phyloP scores from a whole-genome alignment of 2,113 vertebrate species.

The Peromyscus polionotus region DNA sequence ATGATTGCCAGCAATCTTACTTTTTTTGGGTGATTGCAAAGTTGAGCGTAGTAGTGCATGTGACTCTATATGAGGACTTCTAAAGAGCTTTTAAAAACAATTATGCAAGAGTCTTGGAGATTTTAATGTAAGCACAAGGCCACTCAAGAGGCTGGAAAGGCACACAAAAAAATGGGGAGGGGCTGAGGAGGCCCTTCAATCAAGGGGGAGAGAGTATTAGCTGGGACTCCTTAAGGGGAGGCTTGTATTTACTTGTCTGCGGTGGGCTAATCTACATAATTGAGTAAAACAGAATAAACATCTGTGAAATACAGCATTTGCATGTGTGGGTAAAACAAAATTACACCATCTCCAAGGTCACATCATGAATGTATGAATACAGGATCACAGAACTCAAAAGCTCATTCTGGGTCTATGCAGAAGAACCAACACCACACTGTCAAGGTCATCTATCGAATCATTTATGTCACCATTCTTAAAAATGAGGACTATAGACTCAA shows the following conservation, averaged over 20 bases:
- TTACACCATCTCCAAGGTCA: slow-evolving; percentile 74
- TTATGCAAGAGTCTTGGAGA: slow-evolving; percentile 56
- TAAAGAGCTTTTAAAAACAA: slow-evolving; percentile 70
- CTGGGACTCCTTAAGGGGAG: slow-evolving; percentile 42
- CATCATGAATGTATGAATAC: slow-evolving; percentile 63
- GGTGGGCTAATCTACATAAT: slow-evolving; percentile 75
- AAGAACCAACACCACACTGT: slow-evolving; percentile 2
- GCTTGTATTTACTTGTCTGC: slow-evolving; percentile 69
- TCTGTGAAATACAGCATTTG: slow-evolving; percentile 76
- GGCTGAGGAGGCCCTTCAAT: slow-evolving; percentile 55
- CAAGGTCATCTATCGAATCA: slow-evolving; percentile 17
- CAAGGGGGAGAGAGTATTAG: slow-evolving; percentile 58
- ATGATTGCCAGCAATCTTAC: slow-evolving; percentile 81
- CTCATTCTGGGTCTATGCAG: neutral
- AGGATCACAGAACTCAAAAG: slow-evolving; percentile 32
- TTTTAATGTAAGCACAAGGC: slow-evolving; percentile 65
- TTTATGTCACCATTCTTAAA: neutral
- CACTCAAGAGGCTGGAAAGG: slow-evolving; percentile 7
- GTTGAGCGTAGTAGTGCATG: slow-evolving; percentile 71
- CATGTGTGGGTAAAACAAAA: slow-evolving; percentile 82
- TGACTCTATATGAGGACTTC: slow-evolving; percentile 68
- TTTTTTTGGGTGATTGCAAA: slow-evolving; percentile 79
- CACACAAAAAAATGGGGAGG: neutral
- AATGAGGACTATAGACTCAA: neutral
- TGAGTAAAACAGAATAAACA: slow-evolving; percentile 77